Evolutionary conservation across 2,113 vertebrate species (phyloP).

Genomic region (Pteronura brasiliensis): DNA sequence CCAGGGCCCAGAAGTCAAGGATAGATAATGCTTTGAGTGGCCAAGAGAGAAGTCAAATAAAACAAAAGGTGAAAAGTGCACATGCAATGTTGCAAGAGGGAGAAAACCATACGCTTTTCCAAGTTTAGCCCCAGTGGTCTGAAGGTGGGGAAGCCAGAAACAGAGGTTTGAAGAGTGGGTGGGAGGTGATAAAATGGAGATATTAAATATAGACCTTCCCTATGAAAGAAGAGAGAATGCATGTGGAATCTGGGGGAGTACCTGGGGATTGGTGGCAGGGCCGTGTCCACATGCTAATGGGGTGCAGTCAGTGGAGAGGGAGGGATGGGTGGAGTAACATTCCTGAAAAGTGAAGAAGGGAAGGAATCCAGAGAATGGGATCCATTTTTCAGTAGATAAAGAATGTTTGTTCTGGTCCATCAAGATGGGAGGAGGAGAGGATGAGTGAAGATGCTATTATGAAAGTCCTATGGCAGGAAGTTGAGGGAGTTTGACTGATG

Average conservation of each 20-base stretch:
- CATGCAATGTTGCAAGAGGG: neutral
- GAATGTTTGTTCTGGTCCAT: neutral
- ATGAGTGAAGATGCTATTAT: neutral
- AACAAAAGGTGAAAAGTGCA: neutral
- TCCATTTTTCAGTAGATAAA: neutral
- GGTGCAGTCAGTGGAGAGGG: neutral
- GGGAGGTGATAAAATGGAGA: neutral
- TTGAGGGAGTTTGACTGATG: neutral
- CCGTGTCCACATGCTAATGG: neutral
- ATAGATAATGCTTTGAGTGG: neutral
- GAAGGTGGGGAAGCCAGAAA: neutral
- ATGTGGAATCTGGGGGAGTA: neutral
- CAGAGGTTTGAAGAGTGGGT: neutral
- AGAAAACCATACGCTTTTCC: neutral
- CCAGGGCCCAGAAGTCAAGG: neutral
- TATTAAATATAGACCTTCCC: neutral
- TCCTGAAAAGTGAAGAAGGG: neutral
- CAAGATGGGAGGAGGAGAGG: neutral
- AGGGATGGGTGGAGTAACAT: neutral
- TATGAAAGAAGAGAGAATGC: neutral
- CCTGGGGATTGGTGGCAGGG: neutral
- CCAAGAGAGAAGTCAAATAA: neutral
- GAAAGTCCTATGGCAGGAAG: neutral
- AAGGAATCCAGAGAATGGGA: neutral
- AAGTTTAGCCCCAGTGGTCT: neutral